Evolutionary conservation across 1,140 invertebrate genomes (phyloP), one percentile per base, ranked within the genome.

Genomic region (Diabrotica virgifera): DNA sequence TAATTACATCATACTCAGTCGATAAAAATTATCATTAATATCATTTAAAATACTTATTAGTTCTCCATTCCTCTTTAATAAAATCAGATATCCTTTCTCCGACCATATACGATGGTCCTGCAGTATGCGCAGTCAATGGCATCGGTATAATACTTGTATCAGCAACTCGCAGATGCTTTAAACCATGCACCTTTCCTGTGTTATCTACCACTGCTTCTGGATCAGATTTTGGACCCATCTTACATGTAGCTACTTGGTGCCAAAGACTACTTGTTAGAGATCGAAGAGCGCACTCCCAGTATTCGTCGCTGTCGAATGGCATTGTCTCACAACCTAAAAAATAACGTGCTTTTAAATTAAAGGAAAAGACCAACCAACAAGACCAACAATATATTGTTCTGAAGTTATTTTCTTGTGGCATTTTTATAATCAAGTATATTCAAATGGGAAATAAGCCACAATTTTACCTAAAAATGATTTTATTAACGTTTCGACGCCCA

Each of bases 81-180:
- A 95, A 83, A 76, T 94, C 90, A 0, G 92, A 87, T 0, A 84
- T 90, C 75, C 93, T 93, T 78, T 97, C 94, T 0, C 86, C 94
- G 54, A 96, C 89, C 93, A 96, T 95, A 52, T 86, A 85, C 5
- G 89, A 85, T 0, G 86, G 85, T 0, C 88, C 89, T 65, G 88
- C 90, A 0, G 89, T 86, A 72, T 94, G 91, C 0, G 87, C 90
- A 5, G 82, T 83, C 9, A 89, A 82, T n/a, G 90, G 82, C 4
- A 78, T 79, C 0, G 92, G 91, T 80, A 94, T 90, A 0, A 94
- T 80, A 52, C 89, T 90, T 46, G 86, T 86, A 77, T 94, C 92
- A 0, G 85, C 86, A 1, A 94, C 89, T 13, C 92, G 81, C 36
- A 94, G 76, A 14, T 81, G 80, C 46, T 75, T 79, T 5, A 81